A percentile compares a stretch with the other conserved stretches of the same genome.
These are phyloP conservation scores for Sicus ferrugineus DNA, from an alignment of 2,888 invertebrate genomes.

Conservation along the genomic window DNA sequence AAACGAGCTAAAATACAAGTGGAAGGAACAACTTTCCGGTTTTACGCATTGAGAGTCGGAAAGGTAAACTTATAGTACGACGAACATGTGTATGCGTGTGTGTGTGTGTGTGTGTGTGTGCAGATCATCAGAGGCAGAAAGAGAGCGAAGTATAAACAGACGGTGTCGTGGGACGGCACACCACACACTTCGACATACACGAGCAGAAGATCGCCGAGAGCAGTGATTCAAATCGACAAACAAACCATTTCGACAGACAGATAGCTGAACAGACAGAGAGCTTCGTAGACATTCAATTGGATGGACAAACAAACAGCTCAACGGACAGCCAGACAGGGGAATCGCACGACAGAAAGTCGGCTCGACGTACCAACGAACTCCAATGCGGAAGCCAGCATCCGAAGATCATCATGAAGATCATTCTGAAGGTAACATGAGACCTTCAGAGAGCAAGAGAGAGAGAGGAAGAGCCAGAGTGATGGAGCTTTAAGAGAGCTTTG, in stretches of 20 bases:
- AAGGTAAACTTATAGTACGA: background rate
- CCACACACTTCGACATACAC: background rate
- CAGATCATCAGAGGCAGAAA: background rate
- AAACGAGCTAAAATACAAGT: background rate
- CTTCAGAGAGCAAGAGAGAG: background rate
- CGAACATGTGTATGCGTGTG: background rate
- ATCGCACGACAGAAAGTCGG: background rate
- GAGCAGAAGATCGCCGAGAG: too few relatives aligned
- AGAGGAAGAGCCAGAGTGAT: background rate
- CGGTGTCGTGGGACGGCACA: background rate
- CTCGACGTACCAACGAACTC: background rate
- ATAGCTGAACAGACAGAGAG: background rate
- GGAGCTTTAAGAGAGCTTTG: background rate
- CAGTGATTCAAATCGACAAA: background rate
- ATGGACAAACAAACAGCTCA: background rate
- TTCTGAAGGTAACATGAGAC: constrained; percentile 15
- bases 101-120: background rate
- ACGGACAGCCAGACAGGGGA: background rate
- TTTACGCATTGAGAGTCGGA: background rate
- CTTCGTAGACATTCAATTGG: background rate
- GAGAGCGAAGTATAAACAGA: constrained; percentile 1
- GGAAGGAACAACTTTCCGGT: background rate
- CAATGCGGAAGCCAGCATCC: constrained; percentile 33
- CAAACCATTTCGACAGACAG: background rate
- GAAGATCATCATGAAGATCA: constrained; percentile 31